Base-by-base conservation (phyloP, 2,888 invertebrate genomes). In the Aporophyla nigra region DNA sequence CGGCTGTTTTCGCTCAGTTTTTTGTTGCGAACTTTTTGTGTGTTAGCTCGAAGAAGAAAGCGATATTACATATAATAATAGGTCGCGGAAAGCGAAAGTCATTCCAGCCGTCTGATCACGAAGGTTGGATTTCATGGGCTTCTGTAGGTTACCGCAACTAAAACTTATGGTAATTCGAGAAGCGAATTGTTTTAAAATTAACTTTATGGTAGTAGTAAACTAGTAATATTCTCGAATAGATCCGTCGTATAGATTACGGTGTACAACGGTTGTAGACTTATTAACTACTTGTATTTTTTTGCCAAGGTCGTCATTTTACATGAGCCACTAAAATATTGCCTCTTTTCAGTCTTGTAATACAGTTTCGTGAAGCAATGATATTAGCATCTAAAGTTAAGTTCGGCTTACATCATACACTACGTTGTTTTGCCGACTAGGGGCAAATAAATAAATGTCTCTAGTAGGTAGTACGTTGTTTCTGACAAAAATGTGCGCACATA, bases 31-130 rank as follows among this genome's bases (percentile, higher is more conserved):
- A 86, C 74, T 84, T 86, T 84, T 87, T 86, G 74, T 83, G 74
- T 82, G 67, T 77, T 76, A 71, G 76, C 71, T 78, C 71, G 77
- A 83, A 83, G 82, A 86, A 76, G 87, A 87, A 88, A 85, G 82
- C 79, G 71, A 76, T 85, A 82, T 88, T 88, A 86, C 86, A 82
- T 85, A 80, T 86, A 88, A 88, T 90, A 89, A 88, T 87, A 84
- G 88, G 86, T 82, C 88, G 85, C 84, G 78, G 89, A 92, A 92
- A 93, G 87, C 82, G 91, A 92, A 92, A 92, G 91, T 91, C 91
- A 90, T 89, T 90, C 83, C 80, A 74, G 84, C 85, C 80, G 80
- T 78, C 83, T 86, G 84, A 87, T 87, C 89, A 88, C 89, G 88
- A 91, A 92, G 90, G 89, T 86, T 80, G 79, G 66, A 75, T 82